Conservation (phyloP, 2,888 invertebrate genomes). For the Apodemia mormo region DNA sequence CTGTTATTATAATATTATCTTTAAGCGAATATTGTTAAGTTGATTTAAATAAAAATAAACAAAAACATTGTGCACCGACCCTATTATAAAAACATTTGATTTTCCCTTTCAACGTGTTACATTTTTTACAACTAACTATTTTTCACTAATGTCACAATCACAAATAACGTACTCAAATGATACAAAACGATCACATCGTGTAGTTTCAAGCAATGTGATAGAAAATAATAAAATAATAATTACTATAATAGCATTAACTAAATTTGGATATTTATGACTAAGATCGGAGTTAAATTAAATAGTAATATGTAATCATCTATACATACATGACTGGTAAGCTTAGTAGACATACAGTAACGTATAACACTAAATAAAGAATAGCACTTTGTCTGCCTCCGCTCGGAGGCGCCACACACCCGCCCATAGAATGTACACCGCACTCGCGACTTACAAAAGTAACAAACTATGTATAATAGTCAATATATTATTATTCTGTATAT, state of each 20-base stretch:
- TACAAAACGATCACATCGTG: conserved; percentile 65
- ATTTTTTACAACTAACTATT: conserved; percentile 49
- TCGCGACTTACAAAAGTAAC: conserved; percentile 76
- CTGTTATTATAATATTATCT: conserved; percentile 20
- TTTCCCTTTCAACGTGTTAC: conserved; percentile 44
- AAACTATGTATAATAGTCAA: conserved; percentile 71
- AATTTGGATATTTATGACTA: conserved; percentile 82
- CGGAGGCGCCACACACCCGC: conserved; percentile 46
- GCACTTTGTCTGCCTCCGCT: conserved; percentile 59
- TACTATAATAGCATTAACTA: conserved; percentile 74
- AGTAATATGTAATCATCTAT: conserved; percentile 67
- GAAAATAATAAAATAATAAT: conserved; percentile 59
- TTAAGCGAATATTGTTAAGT: conserved; percentile 10
- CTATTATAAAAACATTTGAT: conserved; percentile 17
- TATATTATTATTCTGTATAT: conserved; percentile 76
- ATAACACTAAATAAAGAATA: conserved; percentile 75
- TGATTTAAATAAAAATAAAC: not conserved
- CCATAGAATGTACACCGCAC: conserved; percentile 62
- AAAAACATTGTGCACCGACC: conserved; percentile 16
- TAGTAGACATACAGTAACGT: conserved; percentile 75
- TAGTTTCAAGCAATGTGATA: conserved; percentile 68
- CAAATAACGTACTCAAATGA: conserved; percentile 59
- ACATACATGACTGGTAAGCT: conserved; percentile 81
- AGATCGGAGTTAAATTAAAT: conserved; percentile 77
- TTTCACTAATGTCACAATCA: conserved; percentile 48